These are phyloP conservation scores for Hippasteria phrygiana DNA, from an alignment of 53 echinoderm and acorn worm species.

Conservation along the genomic window DNA sequence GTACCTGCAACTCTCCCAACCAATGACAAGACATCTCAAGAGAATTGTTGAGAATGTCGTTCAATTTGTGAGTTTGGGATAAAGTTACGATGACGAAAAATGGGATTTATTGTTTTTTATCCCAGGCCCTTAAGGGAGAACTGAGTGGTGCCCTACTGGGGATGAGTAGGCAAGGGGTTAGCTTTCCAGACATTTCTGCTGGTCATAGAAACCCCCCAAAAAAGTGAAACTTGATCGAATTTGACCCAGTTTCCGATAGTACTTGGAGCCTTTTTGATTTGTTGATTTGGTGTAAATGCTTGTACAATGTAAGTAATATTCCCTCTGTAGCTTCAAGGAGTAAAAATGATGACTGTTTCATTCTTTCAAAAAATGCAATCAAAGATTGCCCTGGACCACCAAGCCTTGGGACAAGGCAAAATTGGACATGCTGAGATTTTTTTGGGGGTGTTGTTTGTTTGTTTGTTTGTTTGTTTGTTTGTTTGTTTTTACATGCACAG, in stretches of 20 bases:
- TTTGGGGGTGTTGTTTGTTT: too few species aligned
- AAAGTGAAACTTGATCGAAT: slow-evolving; percentile 58
- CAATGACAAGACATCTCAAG: neutral
- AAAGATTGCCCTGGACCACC: too few species aligned
- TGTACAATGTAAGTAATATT: neutral
- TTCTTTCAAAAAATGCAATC: neutral
- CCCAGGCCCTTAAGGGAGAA: neutral
- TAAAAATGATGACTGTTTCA: neutral
- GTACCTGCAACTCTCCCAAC: neutral
- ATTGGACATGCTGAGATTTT: too few species aligned
- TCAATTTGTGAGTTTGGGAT: slow-evolving; percentile 55
- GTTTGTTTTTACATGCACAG: too few species aligned
- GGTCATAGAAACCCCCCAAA: neutral
- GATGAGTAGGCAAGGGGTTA: neutral
- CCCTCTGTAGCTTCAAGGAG: neutral
- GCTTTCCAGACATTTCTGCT: neutral
- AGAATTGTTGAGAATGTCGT: slow-evolving; percentile 23
- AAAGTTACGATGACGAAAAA: slow-evolving; percentile 21
- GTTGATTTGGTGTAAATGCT: slow-evolving; percentile 19
- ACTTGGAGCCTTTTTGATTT: slow-evolving; percentile 18
- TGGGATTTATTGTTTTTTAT: slow-evolving; percentile 30
- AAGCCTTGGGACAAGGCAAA: too few species aligned
- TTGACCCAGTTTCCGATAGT: slow-evolving; percentile 34
- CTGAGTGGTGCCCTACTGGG: neutral
- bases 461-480: too few species aligned